phyloP scores from a whole-genome alignment of 1,140 invertebrate species.

The Heterodera schachtii region DNA sequence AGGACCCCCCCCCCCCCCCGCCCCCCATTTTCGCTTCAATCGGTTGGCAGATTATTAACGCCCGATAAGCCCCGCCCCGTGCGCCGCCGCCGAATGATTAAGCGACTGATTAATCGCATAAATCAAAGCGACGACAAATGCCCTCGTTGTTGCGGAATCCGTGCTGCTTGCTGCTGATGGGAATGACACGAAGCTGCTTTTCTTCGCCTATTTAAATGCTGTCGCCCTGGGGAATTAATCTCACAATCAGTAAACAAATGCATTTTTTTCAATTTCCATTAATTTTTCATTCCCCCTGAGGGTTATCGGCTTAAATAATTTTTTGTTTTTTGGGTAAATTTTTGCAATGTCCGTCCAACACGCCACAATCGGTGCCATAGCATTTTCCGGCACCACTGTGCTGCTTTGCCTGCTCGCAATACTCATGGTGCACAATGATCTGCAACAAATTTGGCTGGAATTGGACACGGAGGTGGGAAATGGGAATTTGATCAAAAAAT shows the following conservation, averaged over 20 bases:
- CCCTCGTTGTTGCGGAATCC: not conserved
- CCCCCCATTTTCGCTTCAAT: not conserved
- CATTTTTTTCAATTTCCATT: no score
- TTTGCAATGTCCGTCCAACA: conserved; percentile 21
- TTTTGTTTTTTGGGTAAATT: no score
- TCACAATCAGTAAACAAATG: no score
- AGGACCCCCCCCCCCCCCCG: no score
- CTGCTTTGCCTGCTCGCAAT: conserved; percentile 54
- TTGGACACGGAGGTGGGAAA: conserved; percentile 56
- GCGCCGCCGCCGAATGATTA: not conserved
- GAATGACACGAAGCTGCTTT: no score
- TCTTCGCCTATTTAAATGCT: no score
- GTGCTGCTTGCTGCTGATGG: no score
- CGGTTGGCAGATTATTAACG: not conserved
- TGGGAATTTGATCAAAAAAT: no score
- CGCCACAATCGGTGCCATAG: conserved; percentile 56
- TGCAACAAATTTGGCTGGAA: conserved; percentile 58
- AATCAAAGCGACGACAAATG: conserved; percentile 31
- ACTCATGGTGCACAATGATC: conserved; percentile 55
- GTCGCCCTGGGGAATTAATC: no score
- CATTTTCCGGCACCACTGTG: conserved; percentile 56
- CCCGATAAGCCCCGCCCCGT: not conserved
- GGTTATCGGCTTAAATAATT: no score
- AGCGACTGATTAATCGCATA: not conserved
- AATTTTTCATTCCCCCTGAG: no score